Conservation (phyloP, 2,113 vertebrate genomes). For the Eidolon helvum region DNA sequence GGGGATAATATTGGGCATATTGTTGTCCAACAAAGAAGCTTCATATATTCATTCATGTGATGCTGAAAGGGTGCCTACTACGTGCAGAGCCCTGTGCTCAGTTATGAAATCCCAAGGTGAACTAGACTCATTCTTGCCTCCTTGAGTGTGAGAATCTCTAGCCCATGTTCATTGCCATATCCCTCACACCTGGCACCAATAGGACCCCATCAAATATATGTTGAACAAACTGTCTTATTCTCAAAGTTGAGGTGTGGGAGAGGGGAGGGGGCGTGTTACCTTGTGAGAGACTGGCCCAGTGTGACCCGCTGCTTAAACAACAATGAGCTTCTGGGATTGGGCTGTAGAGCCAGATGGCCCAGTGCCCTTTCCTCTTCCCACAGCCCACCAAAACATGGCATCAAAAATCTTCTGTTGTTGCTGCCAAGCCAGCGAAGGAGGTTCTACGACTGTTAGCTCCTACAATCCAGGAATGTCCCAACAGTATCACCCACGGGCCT, state of each 20-base stretch:
- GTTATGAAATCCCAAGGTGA: not conserved
- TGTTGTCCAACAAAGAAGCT: not conserved
- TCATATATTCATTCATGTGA: too few species aligned
- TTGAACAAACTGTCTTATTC: not conserved
- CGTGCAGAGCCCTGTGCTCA: not conserved
- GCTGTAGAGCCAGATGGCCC: not conserved
- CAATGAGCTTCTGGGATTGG: conserved; percentile 46
- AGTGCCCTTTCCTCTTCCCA: conserved; percentile 2
- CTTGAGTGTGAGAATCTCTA: not conserved
- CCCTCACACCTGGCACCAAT: not conserved
- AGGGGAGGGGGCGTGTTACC: not conserved
- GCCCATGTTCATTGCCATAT: not conserved
- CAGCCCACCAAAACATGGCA: conserved; percentile 25
- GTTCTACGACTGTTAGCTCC: rapidly evolving
- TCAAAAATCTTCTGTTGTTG: conserved; percentile 64
- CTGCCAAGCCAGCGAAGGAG: not conserved
- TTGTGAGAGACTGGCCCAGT: not conserved
- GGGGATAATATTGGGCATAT: too few species aligned
- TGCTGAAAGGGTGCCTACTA: rapidly evolving
- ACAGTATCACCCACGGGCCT: not conserved
- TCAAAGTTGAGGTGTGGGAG: not conserved
- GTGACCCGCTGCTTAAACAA: conserved; percentile 46
- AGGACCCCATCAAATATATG: not conserved
- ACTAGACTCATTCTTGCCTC: not conserved
- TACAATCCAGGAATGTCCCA: not conserved